phyloP scores from a whole-genome alignment of 2,888 invertebrate genomes.

The Caenorhabditis zanzibari region DNA sequence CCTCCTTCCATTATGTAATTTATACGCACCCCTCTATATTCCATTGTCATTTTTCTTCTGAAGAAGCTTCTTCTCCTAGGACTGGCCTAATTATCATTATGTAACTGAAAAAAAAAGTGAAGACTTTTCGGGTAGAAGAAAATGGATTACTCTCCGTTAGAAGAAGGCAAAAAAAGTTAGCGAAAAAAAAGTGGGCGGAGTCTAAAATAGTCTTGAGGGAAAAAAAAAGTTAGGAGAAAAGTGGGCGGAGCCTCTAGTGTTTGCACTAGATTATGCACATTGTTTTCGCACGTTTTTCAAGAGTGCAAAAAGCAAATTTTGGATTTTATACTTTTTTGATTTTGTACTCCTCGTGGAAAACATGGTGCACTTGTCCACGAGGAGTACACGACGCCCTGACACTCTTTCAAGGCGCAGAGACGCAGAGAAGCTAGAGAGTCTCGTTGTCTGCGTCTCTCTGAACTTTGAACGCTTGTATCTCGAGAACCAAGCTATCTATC shows the following conservation, averaged over 20 bases:
- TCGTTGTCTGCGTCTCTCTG: too few species aligned
- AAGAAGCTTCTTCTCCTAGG: background rate
- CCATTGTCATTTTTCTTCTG: slow-evolving; percentile 3
- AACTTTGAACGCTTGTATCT: too few species aligned
- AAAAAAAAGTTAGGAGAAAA: background rate
- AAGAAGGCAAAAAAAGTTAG: background rate
- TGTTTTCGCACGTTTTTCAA: slow-evolving; percentile 55
- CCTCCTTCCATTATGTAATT: slow-evolving; percentile 55
- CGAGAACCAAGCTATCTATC: too few species aligned
- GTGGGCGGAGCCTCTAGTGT: slow-evolving; percentile 26
- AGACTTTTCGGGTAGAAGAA: slow-evolving; percentile 1
- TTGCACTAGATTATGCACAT: slow-evolving; percentile 59
- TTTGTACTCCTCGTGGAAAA: too few species aligned
- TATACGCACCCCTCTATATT: slow-evolving; percentile 29
- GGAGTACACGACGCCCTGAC: too few species aligned
- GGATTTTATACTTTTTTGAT: too few species aligned
- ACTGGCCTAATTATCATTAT: slow-evolving; percentile 49
- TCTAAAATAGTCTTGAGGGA: background rate
- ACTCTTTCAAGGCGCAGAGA: too few species aligned
- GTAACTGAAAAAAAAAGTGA: slow-evolving; percentile 26
- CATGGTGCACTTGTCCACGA: too few species aligned
- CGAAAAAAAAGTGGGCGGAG: too few species aligned
- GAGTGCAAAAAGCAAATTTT: too few species aligned
- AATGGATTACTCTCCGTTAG: background rate
- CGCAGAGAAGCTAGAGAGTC: too few species aligned